Conservation (phyloP, 1,140 invertebrate genomes). For the Ceratina australensis region DNA sequence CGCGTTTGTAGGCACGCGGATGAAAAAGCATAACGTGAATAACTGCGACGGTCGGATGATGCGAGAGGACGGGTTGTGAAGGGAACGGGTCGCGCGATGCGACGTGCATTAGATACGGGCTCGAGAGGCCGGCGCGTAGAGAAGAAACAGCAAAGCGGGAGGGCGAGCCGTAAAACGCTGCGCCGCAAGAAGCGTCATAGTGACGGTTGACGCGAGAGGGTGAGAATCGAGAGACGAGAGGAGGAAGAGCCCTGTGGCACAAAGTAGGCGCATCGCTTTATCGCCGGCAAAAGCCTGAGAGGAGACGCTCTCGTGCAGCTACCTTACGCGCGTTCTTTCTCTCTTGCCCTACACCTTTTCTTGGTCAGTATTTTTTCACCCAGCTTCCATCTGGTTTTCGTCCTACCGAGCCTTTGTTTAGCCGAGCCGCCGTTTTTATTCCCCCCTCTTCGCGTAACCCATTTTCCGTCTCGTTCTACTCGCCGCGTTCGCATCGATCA, state of each 20-base stretch:
- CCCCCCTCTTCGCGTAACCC: slow-evolving; percentile 3
- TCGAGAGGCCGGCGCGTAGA: slow-evolving; percentile 5
- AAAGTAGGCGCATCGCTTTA: slow-evolving; percentile 61
- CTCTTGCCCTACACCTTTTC: slow-evolving; percentile 15
- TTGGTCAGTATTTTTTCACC: background rate
- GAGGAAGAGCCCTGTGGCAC: background rate
- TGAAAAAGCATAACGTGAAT: slow-evolving; percentile 44
- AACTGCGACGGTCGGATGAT: slow-evolving; percentile 1
- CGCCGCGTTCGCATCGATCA: slow-evolving; percentile 14
- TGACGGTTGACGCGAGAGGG: background rate
- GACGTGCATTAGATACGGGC: slow-evolving; percentile 26
- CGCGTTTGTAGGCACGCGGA: slow-evolving; percentile 23
- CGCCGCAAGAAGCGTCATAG: slow-evolving; percentile 12
- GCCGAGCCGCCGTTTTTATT: background rate
- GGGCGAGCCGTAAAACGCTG: slow-evolving; percentile 21
- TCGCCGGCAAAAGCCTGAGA: slow-evolving; percentile 50
- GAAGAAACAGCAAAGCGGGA: background rate
- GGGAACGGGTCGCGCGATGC: slow-evolving; percentile 19
- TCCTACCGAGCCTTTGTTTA: background rate
- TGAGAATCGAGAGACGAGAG: slow-evolving; percentile 8
- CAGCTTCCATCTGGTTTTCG: background rate
- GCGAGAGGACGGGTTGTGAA: background rate
- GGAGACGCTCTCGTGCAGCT: slow-evolving; percentile 59
- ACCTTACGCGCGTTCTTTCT: slow-evolving; percentile 52
- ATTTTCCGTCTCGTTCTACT: background rate